Evolutionary conservation across 2,888 invertebrate species (phyloP).

Genomic region (Drepanosiphum platanoidis): DNA sequence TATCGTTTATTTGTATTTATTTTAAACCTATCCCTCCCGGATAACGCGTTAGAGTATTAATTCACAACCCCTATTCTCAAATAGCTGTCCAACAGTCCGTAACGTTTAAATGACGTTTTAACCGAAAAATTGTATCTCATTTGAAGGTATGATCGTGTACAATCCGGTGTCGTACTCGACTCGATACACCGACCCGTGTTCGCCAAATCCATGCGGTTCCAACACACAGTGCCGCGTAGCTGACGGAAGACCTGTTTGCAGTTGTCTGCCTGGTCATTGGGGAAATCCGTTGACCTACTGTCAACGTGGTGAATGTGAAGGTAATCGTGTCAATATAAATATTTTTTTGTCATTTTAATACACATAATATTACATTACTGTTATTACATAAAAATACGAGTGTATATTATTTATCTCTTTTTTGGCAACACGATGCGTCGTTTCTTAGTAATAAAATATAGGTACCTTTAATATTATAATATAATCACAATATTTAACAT

Average conservation of each 20-base stretch:
- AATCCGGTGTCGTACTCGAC: slow-evolving; percentile 68
- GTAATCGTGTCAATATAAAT: slow-evolving; percentile 68
- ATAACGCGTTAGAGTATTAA: too few species aligned
- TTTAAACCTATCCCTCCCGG: too few species aligned
- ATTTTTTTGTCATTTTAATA: slow-evolving; percentile 3
- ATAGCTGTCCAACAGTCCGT: too few species aligned
- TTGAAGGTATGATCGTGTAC: slow-evolving; percentile 56
- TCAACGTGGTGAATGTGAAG: slow-evolving; percentile 78
- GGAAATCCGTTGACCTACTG: slow-evolving; percentile 83
- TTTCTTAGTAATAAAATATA: too few species aligned
- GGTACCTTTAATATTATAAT: too few species aligned
- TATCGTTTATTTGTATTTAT: too few species aligned
- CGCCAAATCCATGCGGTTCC: slow-evolving; percentile 86
- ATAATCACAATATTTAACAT: not conserved
- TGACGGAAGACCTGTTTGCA: slow-evolving; percentile 86
- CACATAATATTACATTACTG: not conserved
- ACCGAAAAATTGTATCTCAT: not conserved
- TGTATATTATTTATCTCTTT: too few species aligned
- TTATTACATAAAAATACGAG: too few species aligned
- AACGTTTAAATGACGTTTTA: too few species aligned
- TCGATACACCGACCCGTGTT: slow-evolving; percentile 74
- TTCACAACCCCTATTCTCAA: too few species aligned
- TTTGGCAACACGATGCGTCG: not conserved
- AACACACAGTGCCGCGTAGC: slow-evolving; percentile 84
- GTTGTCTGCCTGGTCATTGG: slow-evolving; percentile 81